Base-by-base conservation (phyloP, 2,888 invertebrate species). In the Drosophila robusta region DNA sequence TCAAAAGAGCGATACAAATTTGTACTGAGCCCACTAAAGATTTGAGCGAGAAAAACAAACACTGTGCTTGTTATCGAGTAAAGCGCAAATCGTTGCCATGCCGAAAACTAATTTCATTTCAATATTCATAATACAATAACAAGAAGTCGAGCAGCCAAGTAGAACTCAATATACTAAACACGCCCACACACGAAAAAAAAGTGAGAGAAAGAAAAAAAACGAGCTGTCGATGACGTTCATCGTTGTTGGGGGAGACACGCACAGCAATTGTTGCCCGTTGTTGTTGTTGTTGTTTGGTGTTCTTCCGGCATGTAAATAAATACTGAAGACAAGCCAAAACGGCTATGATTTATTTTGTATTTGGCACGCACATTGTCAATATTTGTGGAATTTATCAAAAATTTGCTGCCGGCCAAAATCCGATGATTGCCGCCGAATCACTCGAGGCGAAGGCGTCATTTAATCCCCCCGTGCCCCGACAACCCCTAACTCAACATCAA, bases 301-400 rank as follows among this genome's bases (percentile, higher is more conserved):
- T 75, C 79, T 80, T 80, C 78, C 84, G 82, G 76, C 80, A 85
- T 85, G 84, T 87, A 87, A 85, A 85, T 85, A 85, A 85, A 85
- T 85, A 80, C 80, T 52, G 39, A 74, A 67, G 70, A 74, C 62
- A 64, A 74, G 46, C 63, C 51, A 77, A 77, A 70, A 65, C 70
- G 77, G 49, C 80, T 73, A 77, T 85, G 86, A 85, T 85, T 85
- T 85, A 85, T 85, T 85, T 85, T 74, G 72, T 74, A 77, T 87
- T 85, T 85, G 72, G 80, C 75, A 84, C 83, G 79, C 79, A 80
- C 83, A 77, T 79, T 86, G 85, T 86, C 86, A 86, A 86, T 87
- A 87, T 86, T 85, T 87, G 77, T 79, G 73, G 77, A 86, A 86
- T 86, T 77, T 80, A 83, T 87, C 80, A 85, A 70, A 66, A 52